phyloP scores from a whole-genome alignment of 2,888 invertebrate species.

The Baronia brevicornis region DNA sequence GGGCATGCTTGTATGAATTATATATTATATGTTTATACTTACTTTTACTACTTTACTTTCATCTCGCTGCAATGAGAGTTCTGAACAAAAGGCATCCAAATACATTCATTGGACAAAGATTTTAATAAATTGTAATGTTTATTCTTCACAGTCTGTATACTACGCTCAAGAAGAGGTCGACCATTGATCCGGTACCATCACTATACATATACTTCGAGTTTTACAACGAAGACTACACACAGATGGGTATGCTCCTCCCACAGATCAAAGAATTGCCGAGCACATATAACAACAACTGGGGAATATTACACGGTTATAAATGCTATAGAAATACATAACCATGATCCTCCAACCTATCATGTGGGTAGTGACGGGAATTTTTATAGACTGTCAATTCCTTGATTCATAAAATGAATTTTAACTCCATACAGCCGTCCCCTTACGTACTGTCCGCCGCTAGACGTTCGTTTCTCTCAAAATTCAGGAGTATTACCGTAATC shows the following conservation, averaged over 20 bases:
- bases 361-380: conserved; percentile 9
- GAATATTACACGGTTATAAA: conserved; percentile 7
- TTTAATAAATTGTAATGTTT: too few species aligned
- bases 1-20: too few species aligned
- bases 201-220: conserved; percentile 18
- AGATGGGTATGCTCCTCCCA: conserved; percentile 23
- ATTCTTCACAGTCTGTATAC: conserved; percentile 13
- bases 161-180: conserved; percentile 19
- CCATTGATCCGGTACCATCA: conserved; percentile 18
- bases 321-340: conserved; percentile 12
- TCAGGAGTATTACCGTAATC: too few species aligned
- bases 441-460: too few species aligned
- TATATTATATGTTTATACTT: too few species aligned
- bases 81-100: too few species aligned
- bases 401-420: neutral
- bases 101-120: too few species aligned
- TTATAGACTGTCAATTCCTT: conserved; percentile 7
- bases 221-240: conserved; percentile 11
- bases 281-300: conserved; percentile 16
- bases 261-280: conserved; percentile 19
- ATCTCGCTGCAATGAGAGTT: too few species aligned
- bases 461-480: too few species aligned
- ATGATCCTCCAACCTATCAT: conserved; percentile 5
- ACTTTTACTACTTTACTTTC: too few species aligned
- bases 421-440: neutral